A percentile compares a stretch with the other conserved stretches of the same genome.
These are phyloP conservation scores for Pelagia noctiluca DNA, from an alignment of 30 jellyfish, hydroid and myxozoan species.

Conservation along the genomic window DNA sequence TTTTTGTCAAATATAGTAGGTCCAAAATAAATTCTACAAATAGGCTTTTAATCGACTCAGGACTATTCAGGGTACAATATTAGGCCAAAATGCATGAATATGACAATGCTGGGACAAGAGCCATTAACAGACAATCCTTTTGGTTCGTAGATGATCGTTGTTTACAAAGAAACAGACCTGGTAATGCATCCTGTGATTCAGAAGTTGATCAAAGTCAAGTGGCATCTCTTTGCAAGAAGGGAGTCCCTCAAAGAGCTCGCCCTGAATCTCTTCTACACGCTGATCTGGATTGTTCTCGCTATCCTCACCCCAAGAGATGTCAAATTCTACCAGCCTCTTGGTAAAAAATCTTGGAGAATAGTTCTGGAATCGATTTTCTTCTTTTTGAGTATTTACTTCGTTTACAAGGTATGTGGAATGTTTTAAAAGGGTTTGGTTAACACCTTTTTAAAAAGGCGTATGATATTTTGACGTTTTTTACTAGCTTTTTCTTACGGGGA, in stretches of 20 bases:
- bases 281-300: constrained; percentile 77
- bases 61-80: too few species aligned
- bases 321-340: constrained; percentile 66
- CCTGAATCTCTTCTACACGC: constrained; percentile 56
- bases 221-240: constrained; percentile 80
- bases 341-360: constrained; percentile 77
- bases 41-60: too few species aligned
- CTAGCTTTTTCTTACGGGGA: too few species aligned
- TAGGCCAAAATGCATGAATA: too few species aligned
- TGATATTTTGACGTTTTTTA: too few species aligned
- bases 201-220: constrained; percentile 75
- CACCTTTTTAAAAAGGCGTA: too few species aligned
- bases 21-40: too few species aligned
- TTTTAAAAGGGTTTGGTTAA: too few species aligned
- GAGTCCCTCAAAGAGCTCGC: constrained; percentile 54
- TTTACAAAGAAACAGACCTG: constrained; percentile 70
- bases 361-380: constrained; percentile 78
- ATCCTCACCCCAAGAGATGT: constrained; percentile 69
- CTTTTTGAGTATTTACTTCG: constrained; percentile 68
- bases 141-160: constrained; percentile 77
- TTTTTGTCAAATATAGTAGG: too few species aligned
- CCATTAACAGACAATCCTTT: too few species aligned
- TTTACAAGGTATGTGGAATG: constrained; percentile 69
- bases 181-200: constrained; percentile 92
- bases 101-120: too few species aligned